Base-by-base conservation (phyloP, 2,888 invertebrate species). In the Trichacis sp. region DNA sequence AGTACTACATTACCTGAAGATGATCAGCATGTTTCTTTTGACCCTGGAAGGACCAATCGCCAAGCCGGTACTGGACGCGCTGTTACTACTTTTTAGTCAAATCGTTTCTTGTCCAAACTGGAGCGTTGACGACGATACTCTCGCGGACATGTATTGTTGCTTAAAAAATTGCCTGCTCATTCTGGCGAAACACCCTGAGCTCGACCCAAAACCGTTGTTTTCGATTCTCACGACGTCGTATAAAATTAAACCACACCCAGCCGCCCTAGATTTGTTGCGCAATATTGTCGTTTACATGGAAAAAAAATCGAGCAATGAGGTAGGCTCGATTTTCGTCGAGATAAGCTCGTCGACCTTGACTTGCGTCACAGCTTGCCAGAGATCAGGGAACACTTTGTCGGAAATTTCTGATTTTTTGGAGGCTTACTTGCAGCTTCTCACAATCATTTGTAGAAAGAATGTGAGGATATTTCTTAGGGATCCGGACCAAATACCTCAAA, bases 401-500 rank as follows among this genome's bases (percentile, higher is more conserved):
- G 89, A 90, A 52, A 88, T 88, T 53, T 86, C 91, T 0, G 93
- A 93, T 77, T 86, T 94, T 17, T 85, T 93, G 40, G 93, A 93
- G 75, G 89, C 88, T 1, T 90, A 93, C 74, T 90, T 92, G 80
- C 76, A 85, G 1, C 82, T 92, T 66, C 84, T 93, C 17, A 86
- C 88, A 3, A 88, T 89, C 56, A 81, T 93, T 60, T 87, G 89
- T 49, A 93, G 90, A 84, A 93, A 92, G 79, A 88, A 87, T 63
- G 70, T 69, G n/a, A 77, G 75, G 56, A 75, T 85, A 71, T 79
- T 85, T 48, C 80, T 84, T 58, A 83, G 77, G 46, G 72, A 80
- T 4, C 79, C 86, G 9, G 84, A 84, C 45, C 82, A 85, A 58
- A 77, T 84, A 40, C 78, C 77, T 19, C 79, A 84, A 55, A 85